These are phyloP conservation scores for Athrips mouffetella DNA, from an alignment of 2,888 invertebrate species.

Conservation along the genomic window DNA sequence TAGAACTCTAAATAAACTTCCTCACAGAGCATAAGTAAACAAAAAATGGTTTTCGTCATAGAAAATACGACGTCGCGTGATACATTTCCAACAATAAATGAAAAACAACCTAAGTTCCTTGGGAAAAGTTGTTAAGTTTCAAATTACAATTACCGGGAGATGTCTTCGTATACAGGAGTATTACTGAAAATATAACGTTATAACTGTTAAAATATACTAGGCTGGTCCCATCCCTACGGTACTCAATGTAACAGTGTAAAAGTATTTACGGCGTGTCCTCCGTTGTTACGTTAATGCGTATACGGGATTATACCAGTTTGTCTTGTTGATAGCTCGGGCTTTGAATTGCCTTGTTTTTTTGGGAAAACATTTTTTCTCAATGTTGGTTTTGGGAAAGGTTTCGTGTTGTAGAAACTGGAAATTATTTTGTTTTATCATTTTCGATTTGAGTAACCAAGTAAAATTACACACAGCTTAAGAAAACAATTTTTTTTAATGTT, in stretches of 20 bases:
- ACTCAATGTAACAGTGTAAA: slow-evolving; percentile 27
- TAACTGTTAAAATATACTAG: not conserved
- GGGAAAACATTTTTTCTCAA: not conserved
- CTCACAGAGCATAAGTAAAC: too few species aligned
- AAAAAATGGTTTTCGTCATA: too few species aligned
- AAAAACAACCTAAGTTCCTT: too few species aligned
- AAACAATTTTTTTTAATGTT: too few species aligned
- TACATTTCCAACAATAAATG: too few species aligned
- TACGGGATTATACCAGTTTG: slow-evolving; percentile 16
- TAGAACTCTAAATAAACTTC: too few species aligned
- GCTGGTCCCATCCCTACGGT: not conserved
- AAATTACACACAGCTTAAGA: too few species aligned
- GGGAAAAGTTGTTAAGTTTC: too few species aligned
- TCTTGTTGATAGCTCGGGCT: slow-evolving; percentile 15
- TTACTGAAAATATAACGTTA: not conserved
- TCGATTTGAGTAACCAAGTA: too few species aligned
- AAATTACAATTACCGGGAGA: too few species aligned
- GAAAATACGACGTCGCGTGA: too few species aligned
- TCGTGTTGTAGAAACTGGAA: not conserved
- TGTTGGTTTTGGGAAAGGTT: not conserved
- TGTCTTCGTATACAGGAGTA: not conserved
- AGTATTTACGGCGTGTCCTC: slow-evolving; percentile 34
- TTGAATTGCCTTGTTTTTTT: not conserved
- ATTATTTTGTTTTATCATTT: not conserved
- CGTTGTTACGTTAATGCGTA: slow-evolving; percentile 18